A percentile compares a stretch with the other conserved stretches of the same genome.
phyloP scores from a whole-genome alignment of 1,140 invertebrate species.

The Saxidomus purpurata region DNA sequence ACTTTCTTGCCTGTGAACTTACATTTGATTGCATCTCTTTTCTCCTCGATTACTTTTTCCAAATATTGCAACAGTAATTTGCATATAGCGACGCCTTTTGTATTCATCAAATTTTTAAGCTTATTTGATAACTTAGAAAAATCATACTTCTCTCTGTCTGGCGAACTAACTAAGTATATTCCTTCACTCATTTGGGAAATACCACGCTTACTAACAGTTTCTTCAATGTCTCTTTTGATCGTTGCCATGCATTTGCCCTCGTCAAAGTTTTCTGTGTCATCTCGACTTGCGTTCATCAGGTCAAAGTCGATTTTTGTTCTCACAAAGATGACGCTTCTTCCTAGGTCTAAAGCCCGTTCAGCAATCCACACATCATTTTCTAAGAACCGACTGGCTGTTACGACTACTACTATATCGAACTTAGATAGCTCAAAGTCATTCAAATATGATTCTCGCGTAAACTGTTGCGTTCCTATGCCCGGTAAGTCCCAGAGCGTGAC shows the following conservation, averaged over 20 bases:
- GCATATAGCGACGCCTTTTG: neutral
- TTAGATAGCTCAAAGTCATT: conserved; percentile 26
- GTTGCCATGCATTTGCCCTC: conserved; percentile 29
- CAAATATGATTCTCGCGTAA: conserved; percentile 36
- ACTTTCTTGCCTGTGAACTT: neutral
- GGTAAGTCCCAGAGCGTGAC: conserved; percentile 67
- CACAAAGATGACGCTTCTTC: conserved; percentile 60
- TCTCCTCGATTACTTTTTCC: neutral
- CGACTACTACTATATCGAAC: conserved; percentile 67
- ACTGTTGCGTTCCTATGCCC: conserved; percentile 54
- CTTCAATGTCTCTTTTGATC: conserved; percentile 12
- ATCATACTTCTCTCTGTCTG: neutral
- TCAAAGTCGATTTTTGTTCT: conserved; percentile 62
- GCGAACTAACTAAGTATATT: neutral
- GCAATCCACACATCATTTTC: conserved; percentile 55
- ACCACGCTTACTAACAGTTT: neutral
- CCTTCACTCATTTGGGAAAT: neutral
- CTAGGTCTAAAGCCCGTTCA: neutral
- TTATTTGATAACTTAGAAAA: neutral
- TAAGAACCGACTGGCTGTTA: conserved; percentile 52
- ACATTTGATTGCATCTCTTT: neutral
- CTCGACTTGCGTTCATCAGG: conserved; percentile 23
- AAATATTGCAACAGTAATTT: neutral
- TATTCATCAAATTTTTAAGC: neutral
- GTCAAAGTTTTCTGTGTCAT: conserved; percentile 5